Evolutionary conservation across 2,888 invertebrate species (phyloP), one percentile per base, ranked within the genome.

Genomic region (Mimas tiliae): DNA sequence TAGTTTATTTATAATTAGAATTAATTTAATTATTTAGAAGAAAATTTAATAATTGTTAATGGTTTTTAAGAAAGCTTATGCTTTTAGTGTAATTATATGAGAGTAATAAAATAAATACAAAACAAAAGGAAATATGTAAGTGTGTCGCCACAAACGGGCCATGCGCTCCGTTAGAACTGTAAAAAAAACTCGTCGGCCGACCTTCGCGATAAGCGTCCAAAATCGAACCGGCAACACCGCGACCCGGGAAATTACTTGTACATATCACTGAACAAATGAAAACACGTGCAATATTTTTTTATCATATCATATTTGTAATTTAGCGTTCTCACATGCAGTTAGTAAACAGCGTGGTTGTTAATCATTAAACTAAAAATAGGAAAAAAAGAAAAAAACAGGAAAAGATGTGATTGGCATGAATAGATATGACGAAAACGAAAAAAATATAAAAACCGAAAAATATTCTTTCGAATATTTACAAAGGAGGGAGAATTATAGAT

Each of bases 341-440:
- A 91, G 84, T 86, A 77, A 75, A 77, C 79, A 80, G 84, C 74
- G 72, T 70, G 74, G 74, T 71, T 67, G 78, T 82, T 82, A 82
- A 72, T 27, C 4, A 73, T 38, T 38, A 72, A 74, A 71, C 76
- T 66, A 6, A 76, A 74, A 71, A 72, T 64, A 74, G 68, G 72
- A 70, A 72, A 72, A 69, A 69, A 70, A 73, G 80, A 75, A 79
- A 78, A 82, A 77, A 77, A 75, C 80, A 84, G 84, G 85, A 83
- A 88, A 84, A 86, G 82, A 89, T 92, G 92, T 90, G 88, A 92
- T 93, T 93, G 93, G 93, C 93, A 93, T 90, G 88, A 89, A 90
- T 87, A 89, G 87, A 86, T 82, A 75, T 76, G 74, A 68, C 73
- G 73, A 72, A 75, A 75, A 80, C 75, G 80, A 75, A 74, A 47